phyloP scores from a whole-genome alignment of 2,113 vertebrate genomes.

The Heterotilapia buettikoferi region DNA sequence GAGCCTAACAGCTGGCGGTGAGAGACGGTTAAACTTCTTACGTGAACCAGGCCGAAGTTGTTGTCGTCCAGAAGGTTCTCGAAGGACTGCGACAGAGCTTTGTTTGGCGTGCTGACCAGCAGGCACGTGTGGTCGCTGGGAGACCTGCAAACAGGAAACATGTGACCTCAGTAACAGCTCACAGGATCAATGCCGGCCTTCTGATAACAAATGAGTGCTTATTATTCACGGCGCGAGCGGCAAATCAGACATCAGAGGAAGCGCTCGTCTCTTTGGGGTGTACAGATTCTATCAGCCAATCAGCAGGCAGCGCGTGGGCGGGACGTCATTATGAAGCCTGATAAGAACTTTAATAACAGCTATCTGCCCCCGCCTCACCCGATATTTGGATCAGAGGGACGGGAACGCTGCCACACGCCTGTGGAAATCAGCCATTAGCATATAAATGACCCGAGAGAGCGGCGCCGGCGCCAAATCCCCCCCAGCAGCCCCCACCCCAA shows the following conservation, averaged over 20 bases:
- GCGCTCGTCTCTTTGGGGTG: background rate
- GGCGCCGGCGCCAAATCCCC: background rate
- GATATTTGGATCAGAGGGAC: constrained; percentile 59
- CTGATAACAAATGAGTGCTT: background rate
- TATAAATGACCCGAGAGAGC: background rate
- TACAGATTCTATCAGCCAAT: background rate
- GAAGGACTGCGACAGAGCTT: constrained; percentile 91
- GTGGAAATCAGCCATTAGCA: constrained; percentile 4
- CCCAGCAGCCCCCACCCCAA: background rate
- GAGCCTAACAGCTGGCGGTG: background rate
- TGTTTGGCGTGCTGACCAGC: constrained; percentile 82
- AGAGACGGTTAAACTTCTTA: constrained; percentile 53
- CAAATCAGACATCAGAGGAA: background rate
- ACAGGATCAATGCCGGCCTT: fast-evolving
- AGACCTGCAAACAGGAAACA: constrained; percentile 66
- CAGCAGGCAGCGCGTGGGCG: background rate
- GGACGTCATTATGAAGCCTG: constrained; percentile 24
- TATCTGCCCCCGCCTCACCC: constrained; percentile 67
- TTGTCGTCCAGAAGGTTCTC: constrained; percentile 96
- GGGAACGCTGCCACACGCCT: background rate
- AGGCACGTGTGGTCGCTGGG: constrained; percentile 77
- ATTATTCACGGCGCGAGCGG: background rate
- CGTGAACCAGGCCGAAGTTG: constrained; percentile 83
- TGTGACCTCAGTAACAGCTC: background rate
- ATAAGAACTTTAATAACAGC: constrained; percentile 94